A percentile compares a stretch with the other conserved stretches of the same genome.
Evolutionary conservation across 2,113 vertebrate genomes (phyloP).

Genomic region (Prunella himalayana): DNA sequence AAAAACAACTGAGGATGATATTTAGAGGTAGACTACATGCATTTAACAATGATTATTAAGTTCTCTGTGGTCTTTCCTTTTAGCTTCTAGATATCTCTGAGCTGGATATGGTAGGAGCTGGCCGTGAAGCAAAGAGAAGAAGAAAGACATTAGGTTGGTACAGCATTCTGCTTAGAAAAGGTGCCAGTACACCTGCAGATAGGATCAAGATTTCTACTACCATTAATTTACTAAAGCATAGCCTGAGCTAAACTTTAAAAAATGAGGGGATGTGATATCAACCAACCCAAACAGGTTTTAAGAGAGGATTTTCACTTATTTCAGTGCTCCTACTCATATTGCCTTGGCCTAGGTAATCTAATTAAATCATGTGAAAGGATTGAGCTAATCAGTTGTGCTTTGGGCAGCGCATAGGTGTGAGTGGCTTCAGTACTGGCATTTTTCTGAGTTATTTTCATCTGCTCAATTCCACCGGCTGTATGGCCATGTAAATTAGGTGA

Average conservation of each 20-base stretch:
- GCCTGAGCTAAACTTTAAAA: background rate
- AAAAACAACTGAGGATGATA: background rate
- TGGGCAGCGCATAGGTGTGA: background rate
- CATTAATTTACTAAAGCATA: background rate
- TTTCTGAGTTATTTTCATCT: background rate
- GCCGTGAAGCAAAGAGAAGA: constrained; percentile 93
- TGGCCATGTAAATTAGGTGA: background rate
- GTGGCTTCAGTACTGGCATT: background rate
- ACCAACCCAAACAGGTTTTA: background rate
- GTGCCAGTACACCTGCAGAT: background rate
- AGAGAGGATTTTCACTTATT: background rate
- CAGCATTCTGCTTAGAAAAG: background rate
- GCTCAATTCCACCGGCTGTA: background rate
- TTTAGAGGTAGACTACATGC: background rate
- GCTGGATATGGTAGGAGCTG: constrained; percentile 89
- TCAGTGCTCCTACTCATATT: background rate
- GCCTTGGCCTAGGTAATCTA: background rate
- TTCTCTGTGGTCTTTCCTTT: background rate
- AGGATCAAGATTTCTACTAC: background rate
- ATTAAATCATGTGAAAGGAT: background rate
- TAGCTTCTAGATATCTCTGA: constrained; percentile 93
- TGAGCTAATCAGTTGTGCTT: background rate
- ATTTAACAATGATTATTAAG: background rate
- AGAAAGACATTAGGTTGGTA: constrained; percentile 91
- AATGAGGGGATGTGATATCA: background rate